phyloP scores from a whole-genome alignment of 2,113 vertebrate species.

The Xiphophorus hellerii region DNA sequence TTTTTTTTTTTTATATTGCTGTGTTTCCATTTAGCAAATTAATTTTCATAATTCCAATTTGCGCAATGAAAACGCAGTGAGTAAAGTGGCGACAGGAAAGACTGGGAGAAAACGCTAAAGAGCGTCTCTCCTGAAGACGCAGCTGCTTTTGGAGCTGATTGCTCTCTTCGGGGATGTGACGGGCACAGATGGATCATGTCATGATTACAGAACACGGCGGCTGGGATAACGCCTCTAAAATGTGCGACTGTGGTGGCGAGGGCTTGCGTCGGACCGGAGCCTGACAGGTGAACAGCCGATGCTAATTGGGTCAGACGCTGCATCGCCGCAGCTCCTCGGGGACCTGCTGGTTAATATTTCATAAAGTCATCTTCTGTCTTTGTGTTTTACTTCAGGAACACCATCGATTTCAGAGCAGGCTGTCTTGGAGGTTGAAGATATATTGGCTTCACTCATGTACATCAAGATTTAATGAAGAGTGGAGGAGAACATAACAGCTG shows the following conservation, averaged over 20 bases:
- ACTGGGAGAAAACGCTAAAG: constrained; percentile 15
- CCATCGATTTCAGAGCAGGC: constrained; percentile 78
- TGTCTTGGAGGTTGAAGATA: constrained; percentile 63
- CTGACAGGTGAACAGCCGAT: constrained; percentile 71
- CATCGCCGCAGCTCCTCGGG: constrained; percentile 59
- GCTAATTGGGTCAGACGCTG: constrained; percentile 75
- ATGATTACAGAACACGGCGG: constrained; percentile 40
- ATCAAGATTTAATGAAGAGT: constrained; percentile 81
- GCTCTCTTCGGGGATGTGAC: constrained; percentile 45
- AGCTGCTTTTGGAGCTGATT: constrained; percentile 34
- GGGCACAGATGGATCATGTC: constrained; percentile 52
- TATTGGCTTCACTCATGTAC: constrained; percentile 79
- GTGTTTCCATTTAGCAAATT: no score
- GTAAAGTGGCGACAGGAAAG: neutral
- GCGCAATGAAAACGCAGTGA: no score
- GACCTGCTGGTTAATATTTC: constrained; percentile 78
- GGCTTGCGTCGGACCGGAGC: constrained; percentile 49
- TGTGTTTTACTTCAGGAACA: constrained; percentile 42
- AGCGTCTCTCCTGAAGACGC: constrained; percentile 8
- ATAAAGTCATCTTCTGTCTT: constrained; percentile 55
- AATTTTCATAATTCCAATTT: no score
- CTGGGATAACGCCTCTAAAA: constrained; percentile 22
- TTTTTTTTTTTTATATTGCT: no score
- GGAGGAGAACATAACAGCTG: constrained; percentile 33
- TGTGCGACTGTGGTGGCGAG: constrained; percentile 49